Percentiles rank a stretch among this genome's conserved stretches.
Evolutionary conservation across 2,888 invertebrate species (phyloP).

Genomic region (Nycteola revayana): DNA sequence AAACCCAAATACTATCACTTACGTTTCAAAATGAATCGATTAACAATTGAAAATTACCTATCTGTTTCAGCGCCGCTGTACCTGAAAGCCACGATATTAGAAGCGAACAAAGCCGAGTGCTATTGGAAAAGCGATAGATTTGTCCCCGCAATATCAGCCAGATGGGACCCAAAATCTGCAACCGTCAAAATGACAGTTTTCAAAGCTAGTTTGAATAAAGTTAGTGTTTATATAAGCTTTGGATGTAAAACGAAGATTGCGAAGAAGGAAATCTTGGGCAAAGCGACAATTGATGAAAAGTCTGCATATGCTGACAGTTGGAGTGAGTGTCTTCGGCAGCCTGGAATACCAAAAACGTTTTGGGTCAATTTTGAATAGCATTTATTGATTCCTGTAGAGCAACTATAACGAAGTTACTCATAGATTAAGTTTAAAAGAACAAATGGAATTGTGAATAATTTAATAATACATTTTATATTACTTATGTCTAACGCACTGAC

Average conservation of each 20-base stretch:
- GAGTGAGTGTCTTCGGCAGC: slow-evolving; percentile 82
- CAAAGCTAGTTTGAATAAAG: slow-evolving; percentile 83
- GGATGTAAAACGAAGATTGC: slow-evolving; percentile 85
- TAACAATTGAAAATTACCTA: slow-evolving; percentile 15
- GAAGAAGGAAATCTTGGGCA: slow-evolving; percentile 86
- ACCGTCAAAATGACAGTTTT: slow-evolving; percentile 84
- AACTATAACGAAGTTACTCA: slow-evolving; percentile 29
- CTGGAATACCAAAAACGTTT: slow-evolving; percentile 80
- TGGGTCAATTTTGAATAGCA: slow-evolving; percentile 82
- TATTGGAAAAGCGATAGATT: slow-evolving; percentile 89
- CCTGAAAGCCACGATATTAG: slow-evolving; percentile 88
- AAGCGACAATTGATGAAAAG: slow-evolving; percentile 84
- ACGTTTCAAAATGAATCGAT: no score
- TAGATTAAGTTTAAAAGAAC: no score
- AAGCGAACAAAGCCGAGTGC: slow-evolving; percentile 82
- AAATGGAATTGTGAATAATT: no score
- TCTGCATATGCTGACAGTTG: slow-evolving; percentile 82
- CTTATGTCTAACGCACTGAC: no score
- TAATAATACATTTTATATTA: no score
- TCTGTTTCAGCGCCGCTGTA: slow-evolving; percentile 86
- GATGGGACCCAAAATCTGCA: slow-evolving; percentile 86
- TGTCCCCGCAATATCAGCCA: slow-evolving; percentile 88
- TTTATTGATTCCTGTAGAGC: slow-evolving; percentile 17
- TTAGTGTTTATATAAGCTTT: slow-evolving; percentile 85
- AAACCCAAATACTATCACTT: no score